Evolutionary conservation across 92 coral and sea anemone species (phyloP), one percentile per base, ranked within the genome.

Genomic region (Porites rus): DNA sequence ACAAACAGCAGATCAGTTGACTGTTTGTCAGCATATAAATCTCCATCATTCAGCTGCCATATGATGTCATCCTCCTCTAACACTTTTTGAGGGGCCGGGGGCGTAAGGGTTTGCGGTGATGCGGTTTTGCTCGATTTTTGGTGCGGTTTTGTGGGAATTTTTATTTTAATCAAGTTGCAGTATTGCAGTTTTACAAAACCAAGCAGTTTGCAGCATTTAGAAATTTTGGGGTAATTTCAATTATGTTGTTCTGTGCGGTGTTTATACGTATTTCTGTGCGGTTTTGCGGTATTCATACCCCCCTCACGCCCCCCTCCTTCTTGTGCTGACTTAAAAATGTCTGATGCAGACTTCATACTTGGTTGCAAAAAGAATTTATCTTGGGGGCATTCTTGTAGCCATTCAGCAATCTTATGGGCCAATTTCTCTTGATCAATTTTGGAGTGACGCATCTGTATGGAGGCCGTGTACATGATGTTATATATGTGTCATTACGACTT

Each of bases 41-140:
- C 75, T 72, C 31, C 31, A 28, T 28, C 31, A 28, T 28, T 28
- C 31, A 28, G 31, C 31, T 28, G 31, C 31, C 31, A 58, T 24
- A 24, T 65, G 93, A 90, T 8, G 51, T 73, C 93, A 87, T 80
- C 46, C 21, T 13, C 75, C 31, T 28, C 3, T 28, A 28, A 28
- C 31, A 28, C 46, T 3, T 38, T 38, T 38, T 38, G 46, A 38
- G 46, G 0, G 87, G 89, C 77, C 86, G 90, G 89, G 93, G 86
- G 24, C 85, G 85, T 87, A 90, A 86, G 91, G 93, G 91, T 87
- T 90, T 90, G 91, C 76, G 88, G 91, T 90, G 93, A 90, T 90
- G 93, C 88, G 84, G 91, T 87, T 80, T 90, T 90, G 91, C 70
- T 38, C 46, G 6, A 38, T 38, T 38, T 38, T 38, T 68, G 79